These are phyloP conservation scores for Carcina quercana DNA, from an alignment of 2,888 invertebrate genomes.

Conservation along the genomic window DNA sequence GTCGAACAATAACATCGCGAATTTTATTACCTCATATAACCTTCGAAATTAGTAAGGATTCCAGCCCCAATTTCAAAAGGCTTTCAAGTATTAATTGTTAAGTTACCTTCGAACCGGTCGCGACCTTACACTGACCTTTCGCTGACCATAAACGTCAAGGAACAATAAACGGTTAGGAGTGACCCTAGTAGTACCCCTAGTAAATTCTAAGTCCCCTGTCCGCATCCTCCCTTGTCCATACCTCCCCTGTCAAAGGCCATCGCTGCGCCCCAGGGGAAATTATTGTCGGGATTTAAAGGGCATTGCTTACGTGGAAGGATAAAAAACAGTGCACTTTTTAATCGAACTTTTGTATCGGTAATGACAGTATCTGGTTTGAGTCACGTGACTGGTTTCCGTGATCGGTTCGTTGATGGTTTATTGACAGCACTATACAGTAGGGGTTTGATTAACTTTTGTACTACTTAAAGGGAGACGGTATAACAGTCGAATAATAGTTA, in stretches of 20 bases:
- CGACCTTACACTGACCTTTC: constrained; percentile 62
- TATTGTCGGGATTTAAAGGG: constrained; percentile 75
- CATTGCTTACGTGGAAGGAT: constrained; percentile 62
- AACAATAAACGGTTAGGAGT: constrained; percentile 64
- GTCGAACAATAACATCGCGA: too few relatives aligned
- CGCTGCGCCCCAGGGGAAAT: constrained; percentile 65
- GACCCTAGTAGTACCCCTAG: constrained; percentile 56
- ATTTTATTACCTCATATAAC: too few relatives aligned
- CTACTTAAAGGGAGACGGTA: too few relatives aligned
- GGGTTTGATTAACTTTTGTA: too few relatives aligned
- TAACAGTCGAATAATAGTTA: too few relatives aligned
- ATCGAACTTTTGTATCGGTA: constrained; percentile 45
- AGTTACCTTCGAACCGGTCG: constrained; percentile 40
- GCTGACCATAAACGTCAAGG: constrained; percentile 69
- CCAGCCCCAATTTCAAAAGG: too few relatives aligned
- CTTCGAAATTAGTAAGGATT: too few relatives aligned
- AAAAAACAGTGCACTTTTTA: constrained; percentile 63
- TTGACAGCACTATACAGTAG: constrained; percentile 26
- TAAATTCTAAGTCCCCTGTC: constrained; percentile 48
- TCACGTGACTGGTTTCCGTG: constrained; percentile 41
- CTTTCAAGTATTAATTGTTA: constrained; percentile 57
- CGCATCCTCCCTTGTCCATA: constrained; percentile 62
- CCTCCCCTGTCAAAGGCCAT: constrained; percentile 69
- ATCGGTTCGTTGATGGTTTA: constrained; percentile 18
- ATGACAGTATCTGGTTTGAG: constrained; percentile 46